These are phyloP conservation scores for Thelaira solivaga DNA, from an alignment of 2,888 invertebrate species.

Conservation along the genomic window DNA sequence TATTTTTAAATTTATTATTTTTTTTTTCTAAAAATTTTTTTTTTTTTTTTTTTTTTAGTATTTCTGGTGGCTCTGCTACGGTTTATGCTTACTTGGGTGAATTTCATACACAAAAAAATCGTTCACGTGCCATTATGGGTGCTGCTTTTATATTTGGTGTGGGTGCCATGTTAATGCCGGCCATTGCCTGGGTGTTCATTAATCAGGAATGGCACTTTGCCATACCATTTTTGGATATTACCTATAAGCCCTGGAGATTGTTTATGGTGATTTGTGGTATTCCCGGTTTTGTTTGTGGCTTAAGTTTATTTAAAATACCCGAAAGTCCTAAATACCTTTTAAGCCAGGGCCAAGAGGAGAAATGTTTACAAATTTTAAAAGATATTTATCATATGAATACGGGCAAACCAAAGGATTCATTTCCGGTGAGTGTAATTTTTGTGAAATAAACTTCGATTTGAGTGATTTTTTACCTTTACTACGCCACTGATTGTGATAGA, in stretches of 20 bases:
- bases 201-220: constrained; percentile 71
- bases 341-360: constrained; percentile 67
- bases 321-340: constrained; percentile 75
- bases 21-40: not conserved
- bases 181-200: constrained; percentile 73
- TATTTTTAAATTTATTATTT: not conserved
- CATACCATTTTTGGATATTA: constrained; percentile 68
- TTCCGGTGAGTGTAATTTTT: constrained; percentile 62
- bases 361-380: constrained; percentile 68
- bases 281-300: constrained; percentile 70
- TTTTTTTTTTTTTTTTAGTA: constrained; percentile 64
- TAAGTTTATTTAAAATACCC: constrained; percentile 70
- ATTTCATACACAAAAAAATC: constrained; percentile 77
- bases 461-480: no score
- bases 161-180: constrained; percentile 72
- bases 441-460: no score
- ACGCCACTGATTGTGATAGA: no score
- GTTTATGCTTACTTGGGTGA: constrained; percentile 79
- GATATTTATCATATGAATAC: constrained; percentile 69
- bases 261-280: constrained; percentile 73
- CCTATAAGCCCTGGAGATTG: constrained; percentile 74
- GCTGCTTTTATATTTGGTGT: constrained; percentile 73
- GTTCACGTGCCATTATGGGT: constrained; percentile 77
- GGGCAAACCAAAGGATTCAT: constrained; percentile 65
- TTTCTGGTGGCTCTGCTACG: constrained; percentile 78